These are phyloP conservation scores for Sturmia bella DNA, from an alignment of 2,888 invertebrate species.

Conservation along the genomic window DNA sequence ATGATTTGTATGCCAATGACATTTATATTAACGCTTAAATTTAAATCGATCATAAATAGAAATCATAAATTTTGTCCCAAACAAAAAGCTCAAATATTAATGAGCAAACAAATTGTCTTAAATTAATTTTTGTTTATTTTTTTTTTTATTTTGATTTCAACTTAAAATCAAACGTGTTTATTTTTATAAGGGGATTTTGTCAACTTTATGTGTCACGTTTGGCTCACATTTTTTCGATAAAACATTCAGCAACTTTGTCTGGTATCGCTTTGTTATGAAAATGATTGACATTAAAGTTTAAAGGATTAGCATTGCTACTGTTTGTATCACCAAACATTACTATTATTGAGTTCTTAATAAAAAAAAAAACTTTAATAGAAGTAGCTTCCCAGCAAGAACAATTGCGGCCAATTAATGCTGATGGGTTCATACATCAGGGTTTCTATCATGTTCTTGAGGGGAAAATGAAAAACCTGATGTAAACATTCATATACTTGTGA, in stretches of 20 bases:
- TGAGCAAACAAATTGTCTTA: conserved; percentile 1
- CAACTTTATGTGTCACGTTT: conserved; percentile 47
- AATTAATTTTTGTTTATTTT: conserved; percentile 18
- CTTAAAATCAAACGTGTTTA: conserved; percentile 35
- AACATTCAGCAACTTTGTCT: conserved; percentile 16
- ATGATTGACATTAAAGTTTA: conserved; percentile 57
- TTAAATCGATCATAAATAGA: conserved; percentile 61
- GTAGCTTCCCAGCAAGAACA: too few relatives aligned
- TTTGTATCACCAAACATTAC: background rate
- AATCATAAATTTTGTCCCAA: conserved; percentile 62
- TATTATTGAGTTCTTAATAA: too few relatives aligned
- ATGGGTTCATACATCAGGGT: too few relatives aligned
- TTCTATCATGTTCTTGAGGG: too few relatives aligned
- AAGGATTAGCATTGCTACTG: conserved; percentile 3
- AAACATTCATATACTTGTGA: too few relatives aligned
- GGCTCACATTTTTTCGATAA: conserved; percentile 22
- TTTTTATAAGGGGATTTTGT: conserved; percentile 2
- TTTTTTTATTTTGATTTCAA: conserved; percentile 16
- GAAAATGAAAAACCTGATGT: too few relatives aligned
- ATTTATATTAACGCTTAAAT: conserved; percentile 43
- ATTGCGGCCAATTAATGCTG: too few relatives aligned
- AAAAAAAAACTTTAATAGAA: too few relatives aligned
- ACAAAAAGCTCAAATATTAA: conserved; percentile 1
- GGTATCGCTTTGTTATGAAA: conserved; percentile 23
- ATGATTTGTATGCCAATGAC: conserved; percentile 57